Conservation (phyloP, 2,888 invertebrate genomes). For the Flexamia atlantica region DNA sequence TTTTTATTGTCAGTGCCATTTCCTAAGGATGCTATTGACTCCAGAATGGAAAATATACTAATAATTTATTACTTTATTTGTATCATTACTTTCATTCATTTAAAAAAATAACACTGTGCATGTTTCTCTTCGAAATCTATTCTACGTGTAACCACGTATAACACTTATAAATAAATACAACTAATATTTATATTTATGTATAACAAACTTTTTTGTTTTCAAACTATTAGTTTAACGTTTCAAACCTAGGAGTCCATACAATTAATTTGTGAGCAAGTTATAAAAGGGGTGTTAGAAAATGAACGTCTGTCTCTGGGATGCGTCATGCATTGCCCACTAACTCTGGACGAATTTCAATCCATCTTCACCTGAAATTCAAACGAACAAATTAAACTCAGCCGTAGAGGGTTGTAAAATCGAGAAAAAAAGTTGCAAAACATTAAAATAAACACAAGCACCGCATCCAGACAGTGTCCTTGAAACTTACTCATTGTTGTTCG, state of each 20-base stretch:
- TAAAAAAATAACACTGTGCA: constrained; percentile 33
- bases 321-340: constrained; percentile 26
- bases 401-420: too few relatives aligned
- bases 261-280: constrained; percentile 47
- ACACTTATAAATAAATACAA: constrained; percentile 53
- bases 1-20: too few relatives aligned
- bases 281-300: constrained; percentile 49
- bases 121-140: constrained; percentile 5
- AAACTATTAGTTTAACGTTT: constrained; percentile 22
- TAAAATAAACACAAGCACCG: too few relatives aligned
- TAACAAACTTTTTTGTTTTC: constrained; percentile 39
- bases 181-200: constrained; percentile 48
- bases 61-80: too few relatives aligned
- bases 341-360: constrained; percentile 41
- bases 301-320: constrained; percentile 23
- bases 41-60: too few relatives aligned
- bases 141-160: constrained; percentile 51
- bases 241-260: constrained; percentile 36
- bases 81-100: too few relatives aligned
- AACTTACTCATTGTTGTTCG: too few relatives aligned
- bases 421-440: too few relatives aligned
- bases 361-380: constrained; percentile 6
- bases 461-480: too few relatives aligned
- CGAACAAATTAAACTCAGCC: too few relatives aligned
- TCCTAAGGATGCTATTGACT: too few relatives aligned